Evolutionary conservation across 2,888 invertebrate genomes (phyloP).

Genomic region (Chaetogeoica ovagalla): DNA sequence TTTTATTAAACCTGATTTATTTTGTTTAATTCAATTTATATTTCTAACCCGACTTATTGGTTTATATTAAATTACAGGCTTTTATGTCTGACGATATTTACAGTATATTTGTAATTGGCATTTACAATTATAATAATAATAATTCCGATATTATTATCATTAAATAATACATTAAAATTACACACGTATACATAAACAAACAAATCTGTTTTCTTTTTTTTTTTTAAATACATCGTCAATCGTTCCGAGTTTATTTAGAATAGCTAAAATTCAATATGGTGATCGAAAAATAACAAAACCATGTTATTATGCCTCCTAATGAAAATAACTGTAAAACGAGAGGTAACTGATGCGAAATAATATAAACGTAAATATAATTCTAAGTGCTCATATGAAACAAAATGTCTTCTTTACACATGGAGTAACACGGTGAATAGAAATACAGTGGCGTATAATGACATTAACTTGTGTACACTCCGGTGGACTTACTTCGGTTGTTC

Average conservation of each 20-base stretch:
- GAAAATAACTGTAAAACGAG: constrained; percentile 3
- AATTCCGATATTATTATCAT: neutral
- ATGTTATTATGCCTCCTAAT: constrained; percentile 3
- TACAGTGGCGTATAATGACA: constrained; percentile 31
- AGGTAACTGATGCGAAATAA: constrained; percentile 31
- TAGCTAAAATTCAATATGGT: neutral
- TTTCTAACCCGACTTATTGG: neutral
- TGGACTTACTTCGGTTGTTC: constrained; percentile 21
- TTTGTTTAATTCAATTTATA: neutral
- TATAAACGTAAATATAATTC: constrained; percentile 33
- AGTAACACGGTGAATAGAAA: constrained; percentile 16
- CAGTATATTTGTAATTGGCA: neutral
- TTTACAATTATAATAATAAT: neutral
- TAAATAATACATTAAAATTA: too few relatives aligned
- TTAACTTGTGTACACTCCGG: constrained; percentile 17
- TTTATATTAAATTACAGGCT: constrained; percentile 17
- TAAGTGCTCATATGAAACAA: constrained; percentile 12
- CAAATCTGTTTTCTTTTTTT: too few relatives aligned
- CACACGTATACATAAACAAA: neutral
- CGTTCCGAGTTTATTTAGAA: neutral
- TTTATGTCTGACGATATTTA: neutral
- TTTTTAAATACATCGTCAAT: neutral
- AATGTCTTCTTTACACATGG: constrained; percentile 30
- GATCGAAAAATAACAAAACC: constrained; percentile 19
- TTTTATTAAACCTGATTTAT: constrained; percentile 15